These are phyloP conservation scores for Balearica regulorum DNA, from an alignment of 2,797 vertebrate genomes.

Conservation along the genomic window DNA sequence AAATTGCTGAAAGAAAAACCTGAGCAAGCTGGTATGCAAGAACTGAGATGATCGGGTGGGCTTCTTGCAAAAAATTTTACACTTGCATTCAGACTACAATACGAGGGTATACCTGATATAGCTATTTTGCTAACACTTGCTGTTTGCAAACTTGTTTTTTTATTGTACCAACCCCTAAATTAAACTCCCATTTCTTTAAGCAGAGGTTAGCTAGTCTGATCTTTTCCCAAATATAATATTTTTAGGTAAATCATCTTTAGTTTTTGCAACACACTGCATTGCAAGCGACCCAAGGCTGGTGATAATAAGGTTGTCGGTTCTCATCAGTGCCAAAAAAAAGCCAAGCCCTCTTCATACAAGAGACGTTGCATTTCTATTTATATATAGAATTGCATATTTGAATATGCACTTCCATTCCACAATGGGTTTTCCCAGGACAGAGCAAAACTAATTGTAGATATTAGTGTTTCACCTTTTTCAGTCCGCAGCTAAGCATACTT, in stretches of 20 bases:
- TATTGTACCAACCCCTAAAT: background rate
- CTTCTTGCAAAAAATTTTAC: background rate
- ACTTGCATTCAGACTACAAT: background rate
- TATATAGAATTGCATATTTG: background rate
- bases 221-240: background rate
- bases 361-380: constrained; percentile 2
- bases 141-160: background rate
- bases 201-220: background rate
- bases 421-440: background rate
- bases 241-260: background rate
- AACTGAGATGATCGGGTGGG: background rate
- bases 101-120: fast-evolving
- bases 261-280: background rate
- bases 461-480: background rate
- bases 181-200: background rate
- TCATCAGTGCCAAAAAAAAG: background rate
- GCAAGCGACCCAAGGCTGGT: background rate
- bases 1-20: background rate
- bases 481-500: background rate
- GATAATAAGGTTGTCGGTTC: background rate
- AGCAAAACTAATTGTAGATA: background rate
- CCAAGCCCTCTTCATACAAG: background rate
- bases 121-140: background rate
- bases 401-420: background rate
- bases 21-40: background rate